Base-by-base conservation (phyloP, 1,140 invertebrate species). In the Antheraea pernyi region DNA sequence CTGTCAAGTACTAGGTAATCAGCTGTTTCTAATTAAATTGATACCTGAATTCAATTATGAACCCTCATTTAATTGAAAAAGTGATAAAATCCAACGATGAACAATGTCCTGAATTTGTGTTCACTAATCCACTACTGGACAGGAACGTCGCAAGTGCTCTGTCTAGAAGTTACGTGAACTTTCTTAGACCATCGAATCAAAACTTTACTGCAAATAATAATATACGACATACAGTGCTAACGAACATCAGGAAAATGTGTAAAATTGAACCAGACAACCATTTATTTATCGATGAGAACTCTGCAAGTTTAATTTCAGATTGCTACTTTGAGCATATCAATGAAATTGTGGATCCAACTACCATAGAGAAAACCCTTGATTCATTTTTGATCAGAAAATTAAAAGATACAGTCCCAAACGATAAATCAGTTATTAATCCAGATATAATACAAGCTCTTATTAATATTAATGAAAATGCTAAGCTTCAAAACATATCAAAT, bases 391-490 rank as follows among this genome's bases (percentile, higher is more conserved):
- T 87, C 19, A 73, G 75, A 37, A 83, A 82, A 70, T 69, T 81
- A 60, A 63, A 77, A 18, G 69, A 80, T 46, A 63, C 87, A 16
- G 74, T 19, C 19, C n/a, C 65, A 4, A 75, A 61, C 36, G 67
- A 73, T 66, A n/a, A 71, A 60, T 68, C 71, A 39, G 65, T 65
- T 39, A 3, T 81, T 6, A 84, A 85, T 30, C 84, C 84, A 66
- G 89, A 91, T 73, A 68, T 88, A 39, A 64, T 84, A 5, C 85
- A 90, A 76, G 82, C 88, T 30, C 71, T 90, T 60, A 68, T 84
- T 7, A 91, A 91, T 73, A 73, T 91, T 13, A 81, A 82, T 74
- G 30, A 78, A 60, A 71, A 77, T 70, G n/a, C 72, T 37, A 69
- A 75, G 19, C 10, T 76, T 30, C 70, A 82, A 59, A 69, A 67